Evolutionary conservation across 2,797 vertebrate species (phyloP), one percentile per base, ranked within the genome.

Genomic region (Macropus fuliginosus): DNA sequence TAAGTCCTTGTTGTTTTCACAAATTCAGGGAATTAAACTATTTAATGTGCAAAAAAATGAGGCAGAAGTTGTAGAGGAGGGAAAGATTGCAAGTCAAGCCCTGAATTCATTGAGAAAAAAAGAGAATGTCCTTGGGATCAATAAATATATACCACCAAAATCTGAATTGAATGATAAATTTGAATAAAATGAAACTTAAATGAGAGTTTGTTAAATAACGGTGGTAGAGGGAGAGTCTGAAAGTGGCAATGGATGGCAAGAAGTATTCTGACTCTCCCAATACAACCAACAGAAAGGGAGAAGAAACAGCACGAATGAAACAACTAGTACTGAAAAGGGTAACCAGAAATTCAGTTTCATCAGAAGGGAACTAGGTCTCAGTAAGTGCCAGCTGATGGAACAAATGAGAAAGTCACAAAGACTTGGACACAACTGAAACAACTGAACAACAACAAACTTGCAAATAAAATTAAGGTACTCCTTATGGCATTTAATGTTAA

Each of bases 1-100:
- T 50, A 27, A 87, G 74, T 50, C 52, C 9, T 87, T 46, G 50
- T 97, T 95, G 97, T 46, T 59, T 93, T 87, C 92, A 21, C 54
- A 56, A 52, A 46, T 24, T 95, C 46, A 91, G 94, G 55, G 62
- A 94, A 95, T 50, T 0, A 2, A 94, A 28, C 54, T 31, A 21
- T 29, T 91, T 91, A 21, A 87, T 55, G 90, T 34, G 90, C 90
- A 9, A 28, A 27, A 62, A 66, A 5, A 66, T 66, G 24, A 13
- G 62, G 34, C 31, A 66, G 62, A n/a, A 66, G 62, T 66, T 66
- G 31, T 16, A 14, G 5, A n/a, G 34, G 34, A 59, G 31, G 1
- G 62, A 66, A 66, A 66, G 62, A 66, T 34, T n/a, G 62, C 62
- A n/a, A n/a, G 12, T 66, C 34, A n/a, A 34, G 34, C 34, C n/a